phyloP scores from a whole-genome alignment of 2,113 vertebrate genomes.

The Scalopus aquaticus region DNA sequence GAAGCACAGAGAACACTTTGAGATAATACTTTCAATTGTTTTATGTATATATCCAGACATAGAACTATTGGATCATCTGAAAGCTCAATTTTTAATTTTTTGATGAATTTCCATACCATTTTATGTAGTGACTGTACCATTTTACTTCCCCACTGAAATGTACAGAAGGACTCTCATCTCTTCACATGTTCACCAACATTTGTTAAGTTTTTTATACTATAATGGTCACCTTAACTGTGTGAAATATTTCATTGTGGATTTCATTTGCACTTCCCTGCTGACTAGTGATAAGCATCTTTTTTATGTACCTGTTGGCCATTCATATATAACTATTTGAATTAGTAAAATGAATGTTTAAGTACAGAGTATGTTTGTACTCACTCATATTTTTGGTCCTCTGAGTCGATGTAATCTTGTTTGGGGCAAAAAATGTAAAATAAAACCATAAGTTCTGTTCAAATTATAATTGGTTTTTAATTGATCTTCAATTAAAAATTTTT shows the following conservation, averaged over 20 bases:
- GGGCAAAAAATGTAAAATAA: not conserved
- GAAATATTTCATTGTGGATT: not conserved
- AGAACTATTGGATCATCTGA: no score
- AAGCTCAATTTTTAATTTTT: no score
- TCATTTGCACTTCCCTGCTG: not conserved
- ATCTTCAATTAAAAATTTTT: no score
- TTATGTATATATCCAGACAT: not conserved
- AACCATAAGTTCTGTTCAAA: not conserved
- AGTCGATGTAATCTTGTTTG: not conserved
- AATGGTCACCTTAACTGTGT: not conserved
- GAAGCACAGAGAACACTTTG: not conserved
- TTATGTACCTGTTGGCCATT: not conserved
- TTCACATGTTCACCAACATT: not conserved
- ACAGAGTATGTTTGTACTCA: not conserved
- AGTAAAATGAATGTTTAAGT: not conserved
- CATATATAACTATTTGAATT: not conserved
- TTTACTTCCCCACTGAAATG: not conserved
- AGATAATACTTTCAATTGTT: not conserved
- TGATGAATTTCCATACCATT: not conserved
- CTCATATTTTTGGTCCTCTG: not conserved
- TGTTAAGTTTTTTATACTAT: not conserved
- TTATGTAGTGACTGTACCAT: not conserved
- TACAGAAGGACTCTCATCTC: not conserved
- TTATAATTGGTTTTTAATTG: not conserved
- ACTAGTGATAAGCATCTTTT: not conserved